These are phyloP conservation scores for Callorhinus ursinus DNA, from an alignment of 2,113 vertebrate species.

Conservation along the genomic window DNA sequence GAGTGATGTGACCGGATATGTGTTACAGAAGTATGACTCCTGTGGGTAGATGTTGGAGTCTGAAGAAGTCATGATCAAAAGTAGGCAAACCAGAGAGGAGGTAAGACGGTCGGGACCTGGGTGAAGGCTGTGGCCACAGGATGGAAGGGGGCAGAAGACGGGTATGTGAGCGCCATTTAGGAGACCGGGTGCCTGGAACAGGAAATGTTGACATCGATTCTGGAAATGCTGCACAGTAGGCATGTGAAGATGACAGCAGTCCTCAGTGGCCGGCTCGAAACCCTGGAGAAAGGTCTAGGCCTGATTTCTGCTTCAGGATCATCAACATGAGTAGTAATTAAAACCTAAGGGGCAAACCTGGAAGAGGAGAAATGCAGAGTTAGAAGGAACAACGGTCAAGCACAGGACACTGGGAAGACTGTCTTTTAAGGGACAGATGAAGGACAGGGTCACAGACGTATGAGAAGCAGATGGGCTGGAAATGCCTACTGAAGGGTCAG, in stretches of 20 bases:
- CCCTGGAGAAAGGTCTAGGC: background rate
- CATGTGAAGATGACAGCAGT: background rate
- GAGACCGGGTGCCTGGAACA: background rate
- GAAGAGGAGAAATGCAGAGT: background rate
- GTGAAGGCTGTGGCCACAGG: no score
- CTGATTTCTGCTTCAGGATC: background rate
- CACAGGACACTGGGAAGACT: background rate
- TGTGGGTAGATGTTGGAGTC: background rate
- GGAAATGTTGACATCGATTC: background rate
- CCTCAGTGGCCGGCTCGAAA: background rate
- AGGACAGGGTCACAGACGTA: background rate
- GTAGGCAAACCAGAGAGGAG: background rate
- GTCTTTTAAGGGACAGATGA: background rate
- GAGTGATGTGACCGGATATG: background rate
- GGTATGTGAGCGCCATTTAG: background rate
- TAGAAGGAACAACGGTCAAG: background rate
- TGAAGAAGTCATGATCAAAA: background rate
- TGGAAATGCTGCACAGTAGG: background rate
- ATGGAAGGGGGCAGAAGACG: background rate
- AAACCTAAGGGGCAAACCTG: background rate
- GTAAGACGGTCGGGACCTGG: background rate
- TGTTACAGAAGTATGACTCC: background rate
- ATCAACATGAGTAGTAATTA: background rate
- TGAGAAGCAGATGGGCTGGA: background rate
- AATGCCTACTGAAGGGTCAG: background rate